These are phyloP conservation scores for Thysanoteuthis rhombus DNA, from an alignment of 2,888 invertebrate species.

Conservation along the genomic window DNA sequence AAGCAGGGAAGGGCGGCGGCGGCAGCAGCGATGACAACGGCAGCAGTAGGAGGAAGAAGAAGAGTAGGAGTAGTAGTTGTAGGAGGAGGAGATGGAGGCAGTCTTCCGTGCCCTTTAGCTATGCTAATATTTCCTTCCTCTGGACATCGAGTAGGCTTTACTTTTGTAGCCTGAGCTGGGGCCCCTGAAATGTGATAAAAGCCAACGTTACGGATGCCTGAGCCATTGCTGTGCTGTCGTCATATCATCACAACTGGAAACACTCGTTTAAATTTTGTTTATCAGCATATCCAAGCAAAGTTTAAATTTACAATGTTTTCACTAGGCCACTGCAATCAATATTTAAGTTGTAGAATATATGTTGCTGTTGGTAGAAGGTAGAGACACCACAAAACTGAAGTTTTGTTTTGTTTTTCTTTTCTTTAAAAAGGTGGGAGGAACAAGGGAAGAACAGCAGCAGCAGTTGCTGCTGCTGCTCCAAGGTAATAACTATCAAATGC, in stretches of 20 bases:
- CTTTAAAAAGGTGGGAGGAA: background rate
- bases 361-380: too few species aligned
- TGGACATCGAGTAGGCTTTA: constrained; percentile 29
- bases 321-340: background rate
- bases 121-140: constrained; percentile 31
- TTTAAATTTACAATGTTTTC: background rate
- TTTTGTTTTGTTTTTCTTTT: too few species aligned
- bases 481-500: background rate
- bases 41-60: background rate
- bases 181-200: constrained; percentile 33
- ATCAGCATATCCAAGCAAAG: constrained; percentile 16
- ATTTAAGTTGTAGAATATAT: background rate
- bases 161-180: constrained; percentile 28
- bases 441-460: background rate
- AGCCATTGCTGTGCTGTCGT: constrained; percentile 22
- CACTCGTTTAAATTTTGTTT: constrained; percentile 14
- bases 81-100: constrained; percentile 22
- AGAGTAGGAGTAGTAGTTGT: background rate
- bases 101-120: constrained; percentile 27
- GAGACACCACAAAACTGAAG: too few species aligned
- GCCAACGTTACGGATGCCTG: constrained; percentile 29
- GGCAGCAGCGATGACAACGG: background rate
- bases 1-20: constrained; percentile 20
- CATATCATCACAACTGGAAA: constrained; percentile 17
- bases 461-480: background rate